A percentile compares a stretch with the other conserved stretches of the same genome.
Evolutionary conservation across 2,797 vertebrate genomes (phyloP).

Genomic region (Botia kubotai): DNA sequence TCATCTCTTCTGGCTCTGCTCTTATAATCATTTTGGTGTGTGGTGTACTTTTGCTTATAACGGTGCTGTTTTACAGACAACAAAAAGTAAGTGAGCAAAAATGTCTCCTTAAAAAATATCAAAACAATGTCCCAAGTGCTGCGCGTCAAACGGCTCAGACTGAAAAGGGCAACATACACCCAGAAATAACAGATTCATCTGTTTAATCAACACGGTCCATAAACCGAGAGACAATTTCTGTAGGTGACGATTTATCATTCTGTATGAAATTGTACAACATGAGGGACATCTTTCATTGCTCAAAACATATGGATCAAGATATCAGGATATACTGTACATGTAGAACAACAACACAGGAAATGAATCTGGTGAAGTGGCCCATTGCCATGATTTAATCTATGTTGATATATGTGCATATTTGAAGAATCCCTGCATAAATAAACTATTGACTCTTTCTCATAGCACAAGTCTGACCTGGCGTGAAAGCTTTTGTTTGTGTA

Average conservation of each 20-base stretch:
- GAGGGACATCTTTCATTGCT: background rate
- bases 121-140: conserved; percentile 1
- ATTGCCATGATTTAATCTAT: background rate
- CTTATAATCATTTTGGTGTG: conserved; percentile 51
- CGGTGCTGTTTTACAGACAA: conserved; percentile 46
- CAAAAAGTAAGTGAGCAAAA: conserved; percentile 42
- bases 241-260: background rate
- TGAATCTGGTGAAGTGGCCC: background rate
- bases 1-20: conserved; percentile 12
- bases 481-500: background rate
- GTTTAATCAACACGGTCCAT: conserved; percentile 8
- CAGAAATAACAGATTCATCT: conserved; percentile 35
- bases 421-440: conserved; percentile 3
- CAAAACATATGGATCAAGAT: background rate
- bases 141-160: background rate
- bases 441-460: background rate
- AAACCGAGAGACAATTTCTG: background rate
- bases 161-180: conserved; percentile 6
- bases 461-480: background rate
- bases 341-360: background rate
- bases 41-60: conserved; percentile 52
- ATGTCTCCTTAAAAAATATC: background rate
- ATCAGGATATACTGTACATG: background rate
- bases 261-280: background rate
- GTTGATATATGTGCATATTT: conserved; percentile 3